These are phyloP conservation scores for Isurus oxyrinchus DNA, from an alignment of 2,113 vertebrate genomes.

Conservation along the genomic window DNA sequence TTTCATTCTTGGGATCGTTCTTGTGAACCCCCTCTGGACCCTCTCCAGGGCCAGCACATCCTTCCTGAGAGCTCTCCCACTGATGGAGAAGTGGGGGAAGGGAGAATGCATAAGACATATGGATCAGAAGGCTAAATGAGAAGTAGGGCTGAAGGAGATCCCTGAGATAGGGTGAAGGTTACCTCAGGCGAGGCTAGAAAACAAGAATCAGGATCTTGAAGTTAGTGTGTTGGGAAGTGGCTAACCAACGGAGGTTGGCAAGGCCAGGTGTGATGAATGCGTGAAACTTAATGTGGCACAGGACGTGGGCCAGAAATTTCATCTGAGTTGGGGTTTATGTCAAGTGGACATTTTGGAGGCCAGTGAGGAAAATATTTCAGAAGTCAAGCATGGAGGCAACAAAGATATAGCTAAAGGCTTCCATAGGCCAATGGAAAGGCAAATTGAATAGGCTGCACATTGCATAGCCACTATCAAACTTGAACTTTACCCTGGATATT, in stretches of 20 bases:
- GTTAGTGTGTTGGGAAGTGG: not conserved
- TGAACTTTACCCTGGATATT: not conserved
- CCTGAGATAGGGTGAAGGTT: not conserved
- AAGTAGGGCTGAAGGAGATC: not conserved
- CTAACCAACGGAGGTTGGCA: not conserved
- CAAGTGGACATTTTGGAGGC: not conserved
- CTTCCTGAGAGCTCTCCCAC: not conserved
- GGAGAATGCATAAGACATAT: not conserved
- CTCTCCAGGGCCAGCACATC: too few species aligned
- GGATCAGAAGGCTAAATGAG: not conserved
- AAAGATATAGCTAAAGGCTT: not conserved
- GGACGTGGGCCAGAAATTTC: not conserved
- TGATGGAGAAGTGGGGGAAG: not conserved
- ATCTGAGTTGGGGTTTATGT: not conserved
- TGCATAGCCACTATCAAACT: not conserved
- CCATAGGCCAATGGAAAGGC: not conserved
- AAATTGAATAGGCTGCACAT: not conserved
- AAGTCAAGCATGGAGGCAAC: not conserved
- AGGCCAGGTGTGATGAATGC: not conserved
- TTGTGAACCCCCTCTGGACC: too few species aligned
- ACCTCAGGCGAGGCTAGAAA: not conserved
- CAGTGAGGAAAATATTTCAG: not conserved
- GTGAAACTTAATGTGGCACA: not conserved
- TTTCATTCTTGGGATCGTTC: too few species aligned
- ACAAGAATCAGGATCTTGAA: not conserved